phyloP scores from a whole-genome alignment of 2,888 invertebrate genomes.

The Proisotoma minuta region DNA sequence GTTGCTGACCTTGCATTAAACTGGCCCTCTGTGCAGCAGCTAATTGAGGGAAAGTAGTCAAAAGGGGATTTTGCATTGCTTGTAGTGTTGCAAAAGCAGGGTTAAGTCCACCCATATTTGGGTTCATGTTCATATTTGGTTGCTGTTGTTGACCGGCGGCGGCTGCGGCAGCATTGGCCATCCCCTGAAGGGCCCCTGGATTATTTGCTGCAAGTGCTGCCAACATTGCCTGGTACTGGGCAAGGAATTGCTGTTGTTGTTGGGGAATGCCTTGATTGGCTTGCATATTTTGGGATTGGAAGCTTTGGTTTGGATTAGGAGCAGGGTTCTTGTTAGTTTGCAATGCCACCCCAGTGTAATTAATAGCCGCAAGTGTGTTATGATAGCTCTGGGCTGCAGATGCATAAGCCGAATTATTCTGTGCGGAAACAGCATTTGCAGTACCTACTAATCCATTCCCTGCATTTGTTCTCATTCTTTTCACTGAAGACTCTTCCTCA shows the following conservation, averaged over 20 bases:
- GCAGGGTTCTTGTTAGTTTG: slow-evolving; percentile 51
- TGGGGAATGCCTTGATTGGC: slow-evolving; percentile 35
- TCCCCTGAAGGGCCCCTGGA: slow-evolving; percentile 37
- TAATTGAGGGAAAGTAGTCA: slow-evolving; percentile 45
- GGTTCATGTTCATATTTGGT: slow-evolving; percentile 21
- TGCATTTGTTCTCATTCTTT: slow-evolving; percentile 40
- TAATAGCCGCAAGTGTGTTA: slow-evolving; percentile 60
- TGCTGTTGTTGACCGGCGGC: slow-evolving; percentile 25
- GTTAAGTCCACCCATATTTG: slow-evolving; percentile 34
- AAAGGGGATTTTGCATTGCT: slow-evolving; percentile 45
- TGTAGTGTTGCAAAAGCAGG: slow-evolving; percentile 38
- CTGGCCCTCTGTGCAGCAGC: slow-evolving; percentile 46
- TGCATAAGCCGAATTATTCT: slow-evolving; percentile 47
- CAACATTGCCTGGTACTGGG: slow-evolving; percentile 44
- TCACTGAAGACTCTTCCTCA: slow-evolving; percentile 43
- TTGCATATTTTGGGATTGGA: slow-evolving; percentile 15
- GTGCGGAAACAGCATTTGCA: slow-evolving; percentile 28
- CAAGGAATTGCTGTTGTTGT: slow-evolving; percentile 43
- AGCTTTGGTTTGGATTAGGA: slow-evolving; percentile 32
- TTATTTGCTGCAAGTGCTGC: slow-evolving; percentile 45
- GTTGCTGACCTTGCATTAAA: slow-evolving; percentile 35
- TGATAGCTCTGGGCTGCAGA: slow-evolving; percentile 47
- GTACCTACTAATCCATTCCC: slow-evolving; percentile 15
- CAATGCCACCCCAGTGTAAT: slow-evolving; percentile 66
- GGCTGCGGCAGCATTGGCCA: slow-evolving; percentile 32